Evolutionary conservation across 2,888 invertebrate genomes (phyloP).

Genomic region (Flexamia atlantica): DNA sequence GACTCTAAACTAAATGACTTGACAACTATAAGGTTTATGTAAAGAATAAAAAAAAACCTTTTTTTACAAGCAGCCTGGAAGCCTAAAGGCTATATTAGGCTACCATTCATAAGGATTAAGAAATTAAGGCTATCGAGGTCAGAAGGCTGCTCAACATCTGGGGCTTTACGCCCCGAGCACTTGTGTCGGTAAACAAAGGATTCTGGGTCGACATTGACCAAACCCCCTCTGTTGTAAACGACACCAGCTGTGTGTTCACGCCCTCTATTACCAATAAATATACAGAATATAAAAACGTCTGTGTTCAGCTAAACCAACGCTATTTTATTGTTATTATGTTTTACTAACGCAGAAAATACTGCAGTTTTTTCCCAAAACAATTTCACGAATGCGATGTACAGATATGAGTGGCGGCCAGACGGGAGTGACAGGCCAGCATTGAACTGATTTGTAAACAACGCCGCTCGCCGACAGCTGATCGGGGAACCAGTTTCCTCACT

Average conservation of each 20-base stretch:
- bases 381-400: too few relatives aligned
- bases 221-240: background rate
- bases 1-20: too few relatives aligned
- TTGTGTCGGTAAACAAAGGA: conserved; percentile 3
- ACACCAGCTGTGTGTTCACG: background rate
- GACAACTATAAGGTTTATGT: too few relatives aligned
- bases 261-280: too few relatives aligned
- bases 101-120: background rate
- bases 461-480: background rate
- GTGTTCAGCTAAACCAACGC: too few relatives aligned
- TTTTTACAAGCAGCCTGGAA: too few relatives aligned
- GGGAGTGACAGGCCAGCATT: background rate
- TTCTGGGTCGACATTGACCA: conserved; percentile 29
- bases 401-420: too few relatives aligned
- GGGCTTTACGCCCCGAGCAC: background rate
- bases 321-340: too few relatives aligned
- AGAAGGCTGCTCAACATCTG: conserved; percentile 5
- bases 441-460: background rate
- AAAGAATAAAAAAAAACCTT: too few relatives aligned
- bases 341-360: too few relatives aligned
- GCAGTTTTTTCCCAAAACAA: too few relatives aligned
- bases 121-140: conserved; percentile 28
- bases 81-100: background rate
- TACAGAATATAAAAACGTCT: too few relatives aligned
- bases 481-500: conserved; percentile 13